Evolutionary conservation across 2,888 invertebrate species (phyloP).

Genomic region (Dolichopus griseipennis): DNA sequence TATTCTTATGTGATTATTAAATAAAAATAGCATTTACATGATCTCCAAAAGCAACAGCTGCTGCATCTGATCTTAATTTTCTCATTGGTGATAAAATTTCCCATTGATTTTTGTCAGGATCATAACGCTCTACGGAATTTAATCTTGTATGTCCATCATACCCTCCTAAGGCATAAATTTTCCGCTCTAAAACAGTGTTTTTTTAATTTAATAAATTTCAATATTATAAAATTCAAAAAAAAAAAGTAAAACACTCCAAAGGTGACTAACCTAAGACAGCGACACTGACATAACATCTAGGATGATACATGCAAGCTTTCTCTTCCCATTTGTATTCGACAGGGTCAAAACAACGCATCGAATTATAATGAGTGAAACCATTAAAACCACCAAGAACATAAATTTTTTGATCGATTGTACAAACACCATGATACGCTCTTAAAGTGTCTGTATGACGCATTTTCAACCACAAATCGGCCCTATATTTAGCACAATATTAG

Average conservation of each 20-base stretch:
- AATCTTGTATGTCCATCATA: slow-evolving; percentile 70
- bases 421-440: slow-evolving; percentile 72
- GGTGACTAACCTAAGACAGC: slow-evolving; percentile 51
- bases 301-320: slow-evolving; percentile 71
- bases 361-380: slow-evolving; percentile 67
- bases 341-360: slow-evolving; percentile 72
- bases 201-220: too few species aligned
- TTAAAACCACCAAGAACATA: slow-evolving; percentile 79
- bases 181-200: slow-evolving; percentile 44
- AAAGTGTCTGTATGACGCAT: slow-evolving; percentile 60
- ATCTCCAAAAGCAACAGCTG: slow-evolving; percentile 58
- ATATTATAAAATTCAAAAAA: too few species aligned
- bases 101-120: slow-evolving; percentile 69
- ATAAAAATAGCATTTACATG: slow-evolving; percentile 45
- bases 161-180: slow-evolving; percentile 76
- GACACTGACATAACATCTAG: slow-evolving; percentile 70
- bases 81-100: slow-evolving; percentile 67
- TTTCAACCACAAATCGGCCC: slow-evolving; percentile 69
- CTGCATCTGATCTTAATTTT: slow-evolving; percentile 67
- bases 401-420: slow-evolving; percentile 58
- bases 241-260: too few species aligned
- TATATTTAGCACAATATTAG: slow-evolving; percentile 28
- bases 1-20: too few species aligned
- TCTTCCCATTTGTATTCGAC: slow-evolving; percentile 65
- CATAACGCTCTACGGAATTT: slow-evolving; percentile 69